These are phyloP conservation scores for Torymus tubicola DNA, from an alignment of 2,888 invertebrate species.

Conservation along the genomic window DNA sequence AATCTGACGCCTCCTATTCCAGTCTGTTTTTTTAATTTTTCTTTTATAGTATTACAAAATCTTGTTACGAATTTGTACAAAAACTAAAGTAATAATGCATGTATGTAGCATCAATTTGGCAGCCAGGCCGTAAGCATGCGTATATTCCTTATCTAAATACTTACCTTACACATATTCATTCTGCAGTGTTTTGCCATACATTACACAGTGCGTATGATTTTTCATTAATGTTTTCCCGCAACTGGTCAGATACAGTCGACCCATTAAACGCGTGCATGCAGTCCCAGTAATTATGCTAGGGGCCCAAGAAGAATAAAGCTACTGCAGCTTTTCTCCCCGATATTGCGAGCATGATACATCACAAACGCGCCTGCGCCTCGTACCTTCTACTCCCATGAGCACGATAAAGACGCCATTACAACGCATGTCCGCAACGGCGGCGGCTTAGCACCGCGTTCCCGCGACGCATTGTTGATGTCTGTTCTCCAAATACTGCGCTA, in stretches of 20 bases:
- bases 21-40: no score
- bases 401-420: constrained; percentile 70
- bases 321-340: constrained; percentile 57
- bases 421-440: constrained; percentile 17
- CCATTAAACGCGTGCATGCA: constrained; percentile 72
- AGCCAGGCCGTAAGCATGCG: no score
- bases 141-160: constrained; percentile 2
- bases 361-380: constrained; percentile 39
- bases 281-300: constrained; percentile 49
- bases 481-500: not conserved
- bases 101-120: no score
- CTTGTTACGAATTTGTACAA: no score
- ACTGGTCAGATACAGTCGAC: constrained; percentile 74
- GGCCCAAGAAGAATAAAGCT: constrained; percentile 57
- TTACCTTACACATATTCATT: no score
- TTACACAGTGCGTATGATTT: constrained; percentile 72
- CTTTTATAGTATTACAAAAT: no score
- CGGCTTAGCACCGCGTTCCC: constrained; percentile 18
- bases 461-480: constrained; percentile 21
- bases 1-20: no score
- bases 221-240: constrained; percentile 75
- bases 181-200: no score
- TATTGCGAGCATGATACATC: constrained; percentile 69
- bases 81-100: no score
- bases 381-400: constrained; percentile 69